These are phyloP conservation scores for Polypterus senegalus DNA, from an alignment of 2,113 vertebrate genomes.

Conservation along the genomic window DNA sequence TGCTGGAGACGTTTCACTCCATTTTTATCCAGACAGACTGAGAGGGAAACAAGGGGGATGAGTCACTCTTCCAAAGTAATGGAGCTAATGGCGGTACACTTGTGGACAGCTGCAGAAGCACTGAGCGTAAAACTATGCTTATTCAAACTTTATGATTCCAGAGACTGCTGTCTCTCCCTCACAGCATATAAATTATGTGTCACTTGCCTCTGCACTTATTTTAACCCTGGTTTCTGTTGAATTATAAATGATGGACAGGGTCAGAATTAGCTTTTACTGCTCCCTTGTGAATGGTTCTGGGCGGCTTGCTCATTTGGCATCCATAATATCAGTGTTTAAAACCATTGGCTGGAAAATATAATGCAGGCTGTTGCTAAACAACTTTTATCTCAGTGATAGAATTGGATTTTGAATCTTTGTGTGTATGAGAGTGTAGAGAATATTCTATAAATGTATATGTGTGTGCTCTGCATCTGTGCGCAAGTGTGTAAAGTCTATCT, in stretches of 20 bases:
- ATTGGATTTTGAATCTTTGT: constrained; percentile 2
- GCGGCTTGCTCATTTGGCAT: constrained; percentile 39
- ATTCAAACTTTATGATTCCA: constrained; percentile 72
- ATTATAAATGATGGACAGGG: constrained; percentile 76
- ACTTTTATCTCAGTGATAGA: constrained; percentile 19
- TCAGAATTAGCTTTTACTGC: constrained; percentile 65
- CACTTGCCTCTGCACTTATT: constrained; percentile 60
- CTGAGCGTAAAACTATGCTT: constrained; percentile 48
- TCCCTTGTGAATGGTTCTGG: constrained; percentile 45
- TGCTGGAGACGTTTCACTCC: constrained; percentile 22
- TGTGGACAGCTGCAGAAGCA: constrained; percentile 48
- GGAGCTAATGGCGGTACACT: constrained; percentile 59
- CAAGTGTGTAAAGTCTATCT: too few relatives aligned
- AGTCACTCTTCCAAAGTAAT: constrained; percentile 36
- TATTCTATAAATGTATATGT: too few relatives aligned
- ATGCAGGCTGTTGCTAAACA: constrained; percentile 28
- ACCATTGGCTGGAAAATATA: constrained; percentile 32
- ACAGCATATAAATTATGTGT: constrained; percentile 55
- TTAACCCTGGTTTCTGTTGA: constrained; percentile 75
- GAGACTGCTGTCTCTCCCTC: constrained; percentile 44
- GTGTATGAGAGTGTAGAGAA: too few relatives aligned
- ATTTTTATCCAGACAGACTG: constrained; percentile 10
- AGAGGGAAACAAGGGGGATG: constrained; percentile 16
- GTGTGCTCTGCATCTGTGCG: neutral
- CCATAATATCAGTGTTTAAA: constrained; percentile 49